Conservation (phyloP, 2,797 vertebrate species). For the Amphiprion clarkii region DNA sequence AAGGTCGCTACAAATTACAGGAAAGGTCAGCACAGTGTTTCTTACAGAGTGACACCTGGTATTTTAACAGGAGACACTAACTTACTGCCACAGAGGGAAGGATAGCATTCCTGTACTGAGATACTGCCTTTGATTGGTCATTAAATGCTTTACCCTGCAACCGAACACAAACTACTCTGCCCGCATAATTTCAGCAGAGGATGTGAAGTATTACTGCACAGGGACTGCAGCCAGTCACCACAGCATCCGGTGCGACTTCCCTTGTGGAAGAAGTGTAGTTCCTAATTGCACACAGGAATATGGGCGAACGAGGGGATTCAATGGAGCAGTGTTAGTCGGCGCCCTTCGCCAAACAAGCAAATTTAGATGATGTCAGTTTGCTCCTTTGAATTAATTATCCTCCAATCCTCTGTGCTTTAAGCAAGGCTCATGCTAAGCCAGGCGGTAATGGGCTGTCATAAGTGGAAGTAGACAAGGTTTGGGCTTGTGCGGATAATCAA, state of each 20-base stretch:
- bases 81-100: constrained; percentile 37
- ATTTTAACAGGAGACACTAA: constrained; percentile 61
- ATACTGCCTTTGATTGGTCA: constrained; percentile 38
- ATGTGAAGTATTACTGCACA: constrained; percentile 1
- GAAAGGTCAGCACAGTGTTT: constrained; percentile 51
- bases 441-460: constrained; percentile 57
- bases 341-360: constrained; percentile 41
- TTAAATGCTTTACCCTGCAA: constrained; percentile 36
- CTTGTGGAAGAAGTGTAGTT: constrained; percentile 39
- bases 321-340: constrained; percentile 31
- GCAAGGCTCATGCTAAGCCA: constrained; percentile 55
- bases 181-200: constrained; percentile 27
- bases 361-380: constrained; percentile 71
- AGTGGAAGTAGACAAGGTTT: constrained; percentile 41
- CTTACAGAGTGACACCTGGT: constrained; percentile 60
- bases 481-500: constrained; percentile 62
- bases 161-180: constrained; percentile 20
- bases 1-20: constrained; percentile 65
- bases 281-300: constrained; percentile 61
- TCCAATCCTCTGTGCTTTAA: constrained; percentile 63
- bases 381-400: constrained; percentile 72
- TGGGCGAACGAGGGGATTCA: constrained; percentile 34
- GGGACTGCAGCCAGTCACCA: constrained; percentile 43
- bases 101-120: constrained; percentile 20
- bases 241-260: constrained; percentile 28